phyloP scores from a whole-genome alignment of 1,140 invertebrate species.

The Heterodera schachtii region DNA sequence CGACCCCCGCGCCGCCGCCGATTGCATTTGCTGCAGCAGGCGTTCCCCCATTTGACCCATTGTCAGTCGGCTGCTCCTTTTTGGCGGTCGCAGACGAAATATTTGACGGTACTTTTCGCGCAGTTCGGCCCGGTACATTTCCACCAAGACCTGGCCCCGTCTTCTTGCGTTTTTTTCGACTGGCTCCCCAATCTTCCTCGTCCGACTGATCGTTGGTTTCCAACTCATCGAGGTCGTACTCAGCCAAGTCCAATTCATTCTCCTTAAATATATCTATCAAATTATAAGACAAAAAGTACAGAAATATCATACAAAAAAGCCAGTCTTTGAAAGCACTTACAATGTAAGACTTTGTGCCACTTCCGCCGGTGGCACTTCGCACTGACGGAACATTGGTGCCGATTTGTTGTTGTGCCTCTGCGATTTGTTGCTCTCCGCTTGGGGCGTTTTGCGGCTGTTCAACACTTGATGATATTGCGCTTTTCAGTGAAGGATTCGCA shows the following conservation, averaged over 20 bases:
- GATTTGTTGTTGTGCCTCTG: not conserved
- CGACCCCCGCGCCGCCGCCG: not conserved
- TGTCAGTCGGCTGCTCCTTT: conserved; percentile 8
- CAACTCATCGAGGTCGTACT: conserved; percentile 46
- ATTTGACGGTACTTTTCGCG: too few relatives aligned
- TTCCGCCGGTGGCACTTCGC: not conserved
- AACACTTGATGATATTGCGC: conserved; percentile 4
- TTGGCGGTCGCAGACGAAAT: not conserved
- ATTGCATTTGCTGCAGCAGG: not conserved
- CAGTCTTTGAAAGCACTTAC: not conserved
- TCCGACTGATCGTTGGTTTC: conserved; percentile 47
- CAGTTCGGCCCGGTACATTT: not conserved
- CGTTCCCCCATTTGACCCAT: conserved; percentile 17
- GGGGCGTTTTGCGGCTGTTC: conserved; percentile 5
- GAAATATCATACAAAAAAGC: too few relatives aligned
- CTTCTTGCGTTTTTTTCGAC: conserved; percentile 44
- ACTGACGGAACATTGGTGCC: not conserved
- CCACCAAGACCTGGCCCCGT: not conserved
- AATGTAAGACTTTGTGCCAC: conserved; percentile 21
- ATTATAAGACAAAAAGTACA: not conserved
- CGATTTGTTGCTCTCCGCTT: not conserved
- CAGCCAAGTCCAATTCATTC: conserved; percentile 34
- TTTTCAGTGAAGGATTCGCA: conserved; percentile 47
- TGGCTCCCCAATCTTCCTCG: conserved; percentile 51
- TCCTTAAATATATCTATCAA: conserved; percentile 32